Base-by-base conservation (phyloP, 2,797 vertebrate species). In the Myioborus miniatus region DNA sequence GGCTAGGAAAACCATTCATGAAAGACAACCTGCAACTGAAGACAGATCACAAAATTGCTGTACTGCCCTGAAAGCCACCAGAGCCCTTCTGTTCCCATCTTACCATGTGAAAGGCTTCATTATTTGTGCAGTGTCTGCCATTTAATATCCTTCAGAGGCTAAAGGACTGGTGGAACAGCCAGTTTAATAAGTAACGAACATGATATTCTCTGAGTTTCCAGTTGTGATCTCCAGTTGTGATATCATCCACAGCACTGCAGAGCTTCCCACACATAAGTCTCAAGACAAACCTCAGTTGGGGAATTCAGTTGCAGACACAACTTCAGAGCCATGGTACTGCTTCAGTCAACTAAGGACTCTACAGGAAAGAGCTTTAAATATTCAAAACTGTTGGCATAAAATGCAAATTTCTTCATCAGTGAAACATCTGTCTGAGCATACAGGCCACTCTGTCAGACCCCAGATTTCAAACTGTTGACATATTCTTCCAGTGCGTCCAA, bases 151-250 rank as follows among this genome's bases (percentile, higher is more conserved):
- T 79, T 87, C 32, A 81, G 89, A 87, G 41, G 37, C 36, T 78
- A 80, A 32, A 86, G 50, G 11, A 55, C 34, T 29, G 11, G 36
- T 69, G 53, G 26, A 94, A 81, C 50, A 53, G 72, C 22, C 65
- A 71, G 68, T 71, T 92, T 75, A 87, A 11, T 53, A 85, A 93
- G 58, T 32, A 58, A 87, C 71, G 85, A 95, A 70, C 60, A 85
- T 29, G 15, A 80, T 72, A 81, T 68, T 91, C 41, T 94, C 72
- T 93, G 79, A 96, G 83, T 76, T 81, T 76, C 91, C 79, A 93
- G 64, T 68, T 87, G 44, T 46, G 72, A 83, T 83, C 85, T 91
- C 58, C 70, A 84, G 70, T 76, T 89, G 92, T 92, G 86, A 65
- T 85, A 82, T 79, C 74, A 94, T 89, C 83, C 6, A 2, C 69